phyloP scores from a whole-genome alignment of 2,113 vertebrate species.

The Murina feae region DNA sequence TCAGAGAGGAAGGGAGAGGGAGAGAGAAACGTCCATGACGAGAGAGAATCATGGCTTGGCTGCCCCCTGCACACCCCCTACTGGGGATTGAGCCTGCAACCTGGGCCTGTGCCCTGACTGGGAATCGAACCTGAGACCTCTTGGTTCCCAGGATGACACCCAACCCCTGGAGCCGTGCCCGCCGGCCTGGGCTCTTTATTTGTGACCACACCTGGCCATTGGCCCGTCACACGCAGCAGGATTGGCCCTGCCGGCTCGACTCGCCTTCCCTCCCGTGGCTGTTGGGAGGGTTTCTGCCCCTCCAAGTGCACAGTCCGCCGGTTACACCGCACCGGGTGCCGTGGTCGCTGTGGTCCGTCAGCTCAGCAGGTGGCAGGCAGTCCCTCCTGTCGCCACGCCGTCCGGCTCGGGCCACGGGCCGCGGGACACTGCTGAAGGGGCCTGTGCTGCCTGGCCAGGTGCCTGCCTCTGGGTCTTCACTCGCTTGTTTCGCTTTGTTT shows the following conservation, averaged over 20 bases:
- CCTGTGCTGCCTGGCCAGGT: too few relatives aligned
- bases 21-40: too few relatives aligned
- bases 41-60: too few relatives aligned
- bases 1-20: too few relatives aligned
- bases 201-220: not conserved
- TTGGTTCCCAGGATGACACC: too few relatives aligned
- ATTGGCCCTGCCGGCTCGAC: fast-evolving
- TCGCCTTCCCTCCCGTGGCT: not conserved
- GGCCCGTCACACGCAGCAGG: not conserved
- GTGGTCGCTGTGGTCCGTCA: fast-evolving
- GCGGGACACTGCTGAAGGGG: fast-evolving
- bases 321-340: not conserved
- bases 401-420: not conserved
- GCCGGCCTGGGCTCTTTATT: too few relatives aligned
- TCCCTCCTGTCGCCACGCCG: fast-evolving
- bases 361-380: not conserved
- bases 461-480: fast-evolving
- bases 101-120: too few relatives aligned
- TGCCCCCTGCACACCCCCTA: too few relatives aligned
- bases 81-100: too few relatives aligned
- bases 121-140: too few relatives aligned
- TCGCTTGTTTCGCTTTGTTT: not conserved
- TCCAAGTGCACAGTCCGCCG: not conserved
- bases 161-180: too few relatives aligned
- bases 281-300: not conserved